Conservation (phyloP, 2,888 invertebrate genomes). For the Bhutanitis thaidina region DNA sequence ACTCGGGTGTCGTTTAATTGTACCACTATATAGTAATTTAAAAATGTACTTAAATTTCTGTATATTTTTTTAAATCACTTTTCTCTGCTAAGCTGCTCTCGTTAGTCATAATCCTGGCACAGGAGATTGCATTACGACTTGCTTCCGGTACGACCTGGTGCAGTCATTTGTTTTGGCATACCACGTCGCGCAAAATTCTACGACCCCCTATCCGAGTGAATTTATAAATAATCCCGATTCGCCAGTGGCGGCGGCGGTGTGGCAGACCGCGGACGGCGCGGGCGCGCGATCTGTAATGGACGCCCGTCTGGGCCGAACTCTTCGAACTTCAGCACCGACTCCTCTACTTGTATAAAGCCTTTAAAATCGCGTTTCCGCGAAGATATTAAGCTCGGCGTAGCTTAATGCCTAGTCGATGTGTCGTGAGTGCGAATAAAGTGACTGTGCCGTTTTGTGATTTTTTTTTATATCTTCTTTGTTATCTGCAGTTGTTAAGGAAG, state of each 20-base stretch:
- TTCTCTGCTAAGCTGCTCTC: too few relatives aligned
- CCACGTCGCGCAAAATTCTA: constrained; percentile 73
- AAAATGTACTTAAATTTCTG: too few relatives aligned
- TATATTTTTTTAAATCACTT: too few relatives aligned
- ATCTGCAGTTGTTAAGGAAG: too few relatives aligned
- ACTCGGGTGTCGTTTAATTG: too few relatives aligned
- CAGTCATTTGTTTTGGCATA: constrained; percentile 61
- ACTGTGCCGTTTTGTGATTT: constrained; percentile 13
- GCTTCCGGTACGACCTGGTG: constrained; percentile 64
- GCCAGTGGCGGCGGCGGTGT: constrained; percentile 77
- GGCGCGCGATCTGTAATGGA: constrained; percentile 68
- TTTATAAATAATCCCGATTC: constrained; percentile 77
- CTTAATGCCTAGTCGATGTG: not conserved
- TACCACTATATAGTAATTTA: too few relatives aligned
- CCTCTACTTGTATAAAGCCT: constrained; percentile 18
- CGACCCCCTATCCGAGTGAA: constrained; percentile 77
- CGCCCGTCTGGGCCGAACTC: constrained; percentile 58
- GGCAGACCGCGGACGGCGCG: constrained; percentile 78
- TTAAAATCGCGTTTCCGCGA: not conserved
- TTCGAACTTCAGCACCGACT: constrained; percentile 33
- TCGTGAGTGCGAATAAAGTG: constrained; percentile 23
- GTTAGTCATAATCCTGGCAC: not conserved
- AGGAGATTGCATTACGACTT: constrained; percentile 25
- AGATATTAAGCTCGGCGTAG: not conserved
- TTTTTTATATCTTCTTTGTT: not conserved